A percentile compares a stretch with the other conserved stretches of the same genome.
Evolutionary conservation across 2,888 invertebrate genomes (phyloP).

Genomic region (Candidula unifasciata): DNA sequence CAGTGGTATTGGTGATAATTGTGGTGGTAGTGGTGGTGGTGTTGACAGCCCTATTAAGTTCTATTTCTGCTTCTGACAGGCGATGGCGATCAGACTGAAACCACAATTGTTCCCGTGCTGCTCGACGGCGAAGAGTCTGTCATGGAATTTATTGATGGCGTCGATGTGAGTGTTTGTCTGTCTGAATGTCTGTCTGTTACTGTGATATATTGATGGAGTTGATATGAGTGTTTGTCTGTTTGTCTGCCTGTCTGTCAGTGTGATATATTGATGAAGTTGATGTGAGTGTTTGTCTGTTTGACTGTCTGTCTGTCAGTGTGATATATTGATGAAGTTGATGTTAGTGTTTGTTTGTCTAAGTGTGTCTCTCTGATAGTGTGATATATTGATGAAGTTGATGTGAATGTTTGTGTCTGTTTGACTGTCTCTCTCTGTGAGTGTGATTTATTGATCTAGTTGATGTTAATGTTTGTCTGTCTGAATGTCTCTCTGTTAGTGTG

Average conservation of each 20-base stretch:
- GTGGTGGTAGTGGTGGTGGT: too few relatives aligned
- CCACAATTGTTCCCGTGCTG: slow-evolving; percentile 92
- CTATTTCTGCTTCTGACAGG: slow-evolving; percentile 38
- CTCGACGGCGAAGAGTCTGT: slow-evolving; percentile 95
- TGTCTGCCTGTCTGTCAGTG: neutral
- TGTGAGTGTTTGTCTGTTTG: too few relatives aligned
- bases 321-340: too few relatives aligned
- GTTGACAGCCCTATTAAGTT: neutral
- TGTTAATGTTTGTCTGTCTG: neutral
- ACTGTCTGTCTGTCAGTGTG: neutral
- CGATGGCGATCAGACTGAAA: slow-evolving; percentile 81
- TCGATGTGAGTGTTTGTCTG: slow-evolving; percentile 24
- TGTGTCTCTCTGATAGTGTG: neutral
- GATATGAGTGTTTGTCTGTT: too few relatives aligned
- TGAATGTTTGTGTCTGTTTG: neutral
- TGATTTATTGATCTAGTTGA: neutral
- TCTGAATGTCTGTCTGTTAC: neutral
- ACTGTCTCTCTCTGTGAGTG: neutral
- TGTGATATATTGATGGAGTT: too few relatives aligned
- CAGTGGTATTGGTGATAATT: too few relatives aligned
- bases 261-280: too few relatives aligned
- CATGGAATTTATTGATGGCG: slow-evolving; percentile 87
- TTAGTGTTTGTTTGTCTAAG: neutral
- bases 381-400: neutral
- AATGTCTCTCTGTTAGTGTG: neutral